These are phyloP conservation scores for Salvelinus sp. DNA, from an alignment of 2,113 vertebrate genomes.

Conservation along the genomic window DNA sequence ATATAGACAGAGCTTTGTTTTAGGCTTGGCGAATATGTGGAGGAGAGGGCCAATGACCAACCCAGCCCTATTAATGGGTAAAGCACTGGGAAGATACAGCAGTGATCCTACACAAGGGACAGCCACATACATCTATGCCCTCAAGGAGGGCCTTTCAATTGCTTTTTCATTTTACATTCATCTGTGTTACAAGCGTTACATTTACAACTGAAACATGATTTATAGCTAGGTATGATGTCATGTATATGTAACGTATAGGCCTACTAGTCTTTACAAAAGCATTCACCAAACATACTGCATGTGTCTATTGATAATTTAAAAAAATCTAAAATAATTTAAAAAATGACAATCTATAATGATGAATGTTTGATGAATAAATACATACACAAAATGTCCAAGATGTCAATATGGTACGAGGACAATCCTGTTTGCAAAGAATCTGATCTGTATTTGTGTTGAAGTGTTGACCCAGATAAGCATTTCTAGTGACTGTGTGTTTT, in stretches of 20 bases:
- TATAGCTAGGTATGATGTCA: no score
- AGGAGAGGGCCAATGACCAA: background rate
- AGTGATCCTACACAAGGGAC: constrained; percentile 1
- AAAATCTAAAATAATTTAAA: no score
- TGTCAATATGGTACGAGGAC: no score
- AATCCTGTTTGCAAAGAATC: no score
- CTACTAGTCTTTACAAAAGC: background rate
- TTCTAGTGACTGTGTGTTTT: constrained; percentile 52
- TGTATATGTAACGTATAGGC: background rate
- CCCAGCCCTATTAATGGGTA: background rate
- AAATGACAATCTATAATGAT: no score
- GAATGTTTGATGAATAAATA: no score
- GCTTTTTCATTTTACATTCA: constrained; percentile 4
- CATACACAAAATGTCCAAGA: no score
- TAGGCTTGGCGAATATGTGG: constrained; percentile 22
- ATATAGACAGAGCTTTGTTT: constrained; percentile 55
- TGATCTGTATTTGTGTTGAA: background rate
- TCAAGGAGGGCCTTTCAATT: constrained; percentile 20
- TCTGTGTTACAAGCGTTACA: background rate
- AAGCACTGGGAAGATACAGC: constrained; percentile 15
- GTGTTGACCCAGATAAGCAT: constrained; percentile 6
- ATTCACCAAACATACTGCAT: background rate
- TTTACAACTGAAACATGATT: background rate
- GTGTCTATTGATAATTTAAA: background rate
- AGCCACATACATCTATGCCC: constrained; percentile 6